Base-by-base conservation (phyloP, 2,888 invertebrate genomes). In the Melieria crassipennis region DNA sequence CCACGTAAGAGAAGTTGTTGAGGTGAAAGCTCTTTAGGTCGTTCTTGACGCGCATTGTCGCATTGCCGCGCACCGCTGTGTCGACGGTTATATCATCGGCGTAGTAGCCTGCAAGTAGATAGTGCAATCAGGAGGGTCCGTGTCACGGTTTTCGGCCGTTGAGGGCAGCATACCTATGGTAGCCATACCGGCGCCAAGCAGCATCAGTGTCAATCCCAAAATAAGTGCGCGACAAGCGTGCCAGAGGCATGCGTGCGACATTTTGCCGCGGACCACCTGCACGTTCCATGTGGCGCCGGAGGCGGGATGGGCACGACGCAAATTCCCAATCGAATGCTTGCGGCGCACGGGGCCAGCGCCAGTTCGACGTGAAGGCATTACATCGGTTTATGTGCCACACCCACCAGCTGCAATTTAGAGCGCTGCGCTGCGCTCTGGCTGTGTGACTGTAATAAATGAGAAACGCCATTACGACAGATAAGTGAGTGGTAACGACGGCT, bases 1-100 rank as follows among this genome's bases (percentile, higher is more conserved):
- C 98, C n/a, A 96, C 94, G 85, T 98, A 98, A 1, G 96, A 95
- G 67, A 98, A 89, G 84, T 95, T 95, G 87, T 94, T 95, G 76
- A 95, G 89, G 83, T 95, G 95, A 84, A 94, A 94, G 13, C 94
- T 94, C 56, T 94, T 90, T 7, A 93, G 91, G 84, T 94, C 94
- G 82, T 94, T 94, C 87, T 94, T 94, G 43, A 94, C 92, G 47
- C 91, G 90, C 62, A 94, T 89, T 0, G 94, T 94, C 46, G 92
- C 89, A 86, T 94, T 94, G 45, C 93, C 94, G 67, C 93, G 90
- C 67, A 94, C 88, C 85, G 94, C 94, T 79, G 93, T 91, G 61
- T 92, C 93, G 73, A 92, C 91, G 3, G 94, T 94, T 70, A 94
- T 87, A 75, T 93, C 91, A 81, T 94, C 94, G 5, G 95, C 94